Conservation (phyloP, 2,888 invertebrate genomes). For the Omphaloscelis lunosa region DNA sequence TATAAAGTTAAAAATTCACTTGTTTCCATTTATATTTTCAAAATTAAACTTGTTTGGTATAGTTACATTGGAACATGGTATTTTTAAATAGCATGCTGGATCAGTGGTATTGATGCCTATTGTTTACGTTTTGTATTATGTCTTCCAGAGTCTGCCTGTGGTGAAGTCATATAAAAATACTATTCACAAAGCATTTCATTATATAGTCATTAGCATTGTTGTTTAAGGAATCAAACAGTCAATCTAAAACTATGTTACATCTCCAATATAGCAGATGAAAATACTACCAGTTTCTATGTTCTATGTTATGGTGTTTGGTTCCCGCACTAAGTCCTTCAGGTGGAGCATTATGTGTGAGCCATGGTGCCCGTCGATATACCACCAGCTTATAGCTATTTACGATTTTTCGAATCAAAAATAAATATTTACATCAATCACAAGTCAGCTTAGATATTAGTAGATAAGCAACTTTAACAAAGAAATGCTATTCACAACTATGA, state of each 20-base stretch:
- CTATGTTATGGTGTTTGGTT: no score
- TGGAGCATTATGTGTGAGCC: no score
- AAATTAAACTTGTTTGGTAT: background rate
- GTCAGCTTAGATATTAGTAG: background rate
- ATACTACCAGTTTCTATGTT: background rate
- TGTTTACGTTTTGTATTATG: background rate
- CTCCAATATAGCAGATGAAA: background rate
- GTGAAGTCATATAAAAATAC: background rate
- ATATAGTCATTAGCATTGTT: background rate
- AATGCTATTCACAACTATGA: background rate
- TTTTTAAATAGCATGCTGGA: conserved; percentile 18
- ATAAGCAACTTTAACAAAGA: background rate
- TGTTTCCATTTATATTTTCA: background rate
- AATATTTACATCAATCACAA: background rate
- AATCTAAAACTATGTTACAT: background rate
- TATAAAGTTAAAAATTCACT: background rate
- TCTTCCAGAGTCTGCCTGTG: background rate
- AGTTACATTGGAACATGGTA: background rate
- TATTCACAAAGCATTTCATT: background rate
- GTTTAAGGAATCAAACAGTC: background rate
- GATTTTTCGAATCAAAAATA: background rate
- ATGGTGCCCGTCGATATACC: no score
- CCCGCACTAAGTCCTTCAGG: no score
- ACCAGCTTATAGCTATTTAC: no score
- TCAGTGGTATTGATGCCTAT: background rate